These are phyloP conservation scores for Oncorhynchus tshawytscha DNA, from an alignment of 2,113 vertebrate species.

Conservation along the genomic window DNA sequence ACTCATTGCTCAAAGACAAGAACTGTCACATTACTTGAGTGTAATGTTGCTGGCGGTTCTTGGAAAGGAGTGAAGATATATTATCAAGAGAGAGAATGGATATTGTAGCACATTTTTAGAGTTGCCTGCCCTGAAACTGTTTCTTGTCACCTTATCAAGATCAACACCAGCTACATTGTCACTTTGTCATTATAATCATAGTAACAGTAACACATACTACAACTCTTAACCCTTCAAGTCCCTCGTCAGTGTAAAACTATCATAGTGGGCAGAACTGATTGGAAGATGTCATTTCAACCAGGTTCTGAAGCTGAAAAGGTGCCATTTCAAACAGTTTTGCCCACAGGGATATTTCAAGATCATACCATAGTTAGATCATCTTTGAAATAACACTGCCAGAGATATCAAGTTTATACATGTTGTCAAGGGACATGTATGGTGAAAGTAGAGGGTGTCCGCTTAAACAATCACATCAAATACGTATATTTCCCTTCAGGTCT, in stretches of 20 bases:
- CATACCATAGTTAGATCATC: too few relatives aligned
- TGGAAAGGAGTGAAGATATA: not conserved
- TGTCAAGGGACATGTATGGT: not conserved
- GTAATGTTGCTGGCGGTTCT: conserved; percentile 11
- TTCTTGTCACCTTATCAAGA: conserved; percentile 38
- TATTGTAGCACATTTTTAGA: conserved; percentile 20
- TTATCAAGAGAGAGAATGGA: not conserved
- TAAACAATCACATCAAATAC: not conserved
- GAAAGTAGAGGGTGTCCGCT: not conserved
- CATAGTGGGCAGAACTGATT: too few relatives aligned
- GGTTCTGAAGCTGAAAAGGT: too few relatives aligned
- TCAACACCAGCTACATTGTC: conserved; percentile 4
- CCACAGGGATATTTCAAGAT: too few relatives aligned
- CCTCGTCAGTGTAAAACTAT: not conserved
- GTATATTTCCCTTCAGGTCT: not conserved
- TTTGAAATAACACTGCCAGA: too few relatives aligned
- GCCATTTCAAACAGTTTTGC: too few relatives aligned
- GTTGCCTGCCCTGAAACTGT: conserved; percentile 26
- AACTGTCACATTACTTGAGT: conserved; percentile 13
- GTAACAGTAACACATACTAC: conserved; percentile 20
- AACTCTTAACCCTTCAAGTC: conserved; percentile 9
- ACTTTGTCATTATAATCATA: conserved; percentile 24
- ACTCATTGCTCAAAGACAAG: conserved; percentile 41
- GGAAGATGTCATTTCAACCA: too few relatives aligned
- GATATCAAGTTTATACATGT: too few relatives aligned